These are phyloP conservation scores for Drosophila fulvimacula DNA, from an alignment of 2,888 invertebrate genomes.

Conservation along the genomic window DNA sequence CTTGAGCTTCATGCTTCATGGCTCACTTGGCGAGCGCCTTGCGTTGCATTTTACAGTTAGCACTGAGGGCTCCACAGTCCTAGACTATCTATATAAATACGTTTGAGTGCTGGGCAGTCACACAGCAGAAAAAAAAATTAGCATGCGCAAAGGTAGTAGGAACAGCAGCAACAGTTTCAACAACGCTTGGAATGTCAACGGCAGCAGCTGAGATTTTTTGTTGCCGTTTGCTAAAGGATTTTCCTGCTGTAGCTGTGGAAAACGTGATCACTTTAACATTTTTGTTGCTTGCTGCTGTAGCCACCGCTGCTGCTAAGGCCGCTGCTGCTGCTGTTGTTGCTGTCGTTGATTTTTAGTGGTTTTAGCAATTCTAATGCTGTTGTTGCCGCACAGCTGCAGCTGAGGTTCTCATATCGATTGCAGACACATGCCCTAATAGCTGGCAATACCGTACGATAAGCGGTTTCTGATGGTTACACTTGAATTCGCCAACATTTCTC, in stretches of 20 bases:
- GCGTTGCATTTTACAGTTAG: slow-evolving; percentile 67
- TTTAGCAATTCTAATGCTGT: slow-evolving; percentile 80
- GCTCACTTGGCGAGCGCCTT: slow-evolving; percentile 63
- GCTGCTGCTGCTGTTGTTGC: slow-evolving; percentile 52
- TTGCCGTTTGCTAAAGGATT: slow-evolving; percentile 61
- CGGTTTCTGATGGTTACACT: slow-evolving; percentile 64
- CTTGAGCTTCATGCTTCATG: slow-evolving; percentile 70
- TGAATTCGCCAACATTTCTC: slow-evolving; percentile 51
- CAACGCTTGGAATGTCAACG: slow-evolving; percentile 75
- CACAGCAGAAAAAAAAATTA: slow-evolving; percentile 58
- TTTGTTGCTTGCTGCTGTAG: slow-evolving; percentile 65
- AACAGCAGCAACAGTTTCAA: slow-evolving; percentile 24
- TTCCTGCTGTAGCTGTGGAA: slow-evolving; percentile 58
- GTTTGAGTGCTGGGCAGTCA: slow-evolving; percentile 50
- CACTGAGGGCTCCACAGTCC: slow-evolving; percentile 56
- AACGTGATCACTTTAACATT: slow-evolving; percentile 84
- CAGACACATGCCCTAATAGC: slow-evolving; percentile 47
- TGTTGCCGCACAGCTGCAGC: slow-evolving; percentile 41
- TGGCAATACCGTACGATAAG: slow-evolving; percentile 69
- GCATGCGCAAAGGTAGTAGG: slow-evolving; percentile 68
- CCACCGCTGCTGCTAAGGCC: slow-evolving; percentile 36
- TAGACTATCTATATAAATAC: slow-evolving; percentile 19
- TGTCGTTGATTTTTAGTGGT: slow-evolving; percentile 71
- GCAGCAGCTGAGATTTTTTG: slow-evolving; percentile 76
- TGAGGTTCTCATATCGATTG: slow-evolving; percentile 51